Evolutionary conservation across 2,797 vertebrate genomes (phyloP).

Genomic region (Propithecus deckenii): DNA sequence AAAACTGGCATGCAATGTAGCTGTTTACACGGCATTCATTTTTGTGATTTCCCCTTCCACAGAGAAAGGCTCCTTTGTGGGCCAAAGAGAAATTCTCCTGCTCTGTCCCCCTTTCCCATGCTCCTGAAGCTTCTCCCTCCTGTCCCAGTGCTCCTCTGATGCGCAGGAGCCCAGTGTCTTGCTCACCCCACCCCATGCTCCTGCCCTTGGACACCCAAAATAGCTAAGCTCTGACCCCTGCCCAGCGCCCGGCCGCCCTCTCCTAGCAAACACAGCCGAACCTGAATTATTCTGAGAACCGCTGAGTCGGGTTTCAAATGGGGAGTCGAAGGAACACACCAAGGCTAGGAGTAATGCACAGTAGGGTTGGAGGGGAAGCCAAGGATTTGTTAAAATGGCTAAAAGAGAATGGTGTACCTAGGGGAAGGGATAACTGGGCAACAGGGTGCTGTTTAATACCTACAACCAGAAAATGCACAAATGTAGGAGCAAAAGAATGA

Average conservation of each 20-base stretch:
- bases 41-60: slow-evolving; percentile 19
- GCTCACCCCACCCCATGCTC: not conserved
- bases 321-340: not conserved
- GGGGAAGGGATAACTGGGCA: not conserved
- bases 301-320: not conserved
- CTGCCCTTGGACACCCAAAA: not conserved
- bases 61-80: not conserved
- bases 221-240: not conserved
- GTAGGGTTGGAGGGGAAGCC: not conserved
- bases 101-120: not conserved
- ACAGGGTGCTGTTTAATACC: not conserved
- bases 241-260: too few relatives aligned
- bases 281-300: slow-evolving; percentile 29
- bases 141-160: not conserved
- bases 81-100: not conserved
- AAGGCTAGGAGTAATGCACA: not conserved
- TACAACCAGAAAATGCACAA: not conserved
- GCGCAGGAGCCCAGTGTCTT: not conserved
- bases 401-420: not conserved
- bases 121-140: not conserved
- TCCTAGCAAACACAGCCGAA: not conserved
- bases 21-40: slow-evolving; percentile 60
- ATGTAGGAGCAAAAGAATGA: not conserved
- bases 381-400: not conserved
- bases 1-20: slow-evolving; percentile 15